These are phyloP conservation scores for Minunthozetes semirufus DNA, from an alignment of 2,888 invertebrate genomes.

Conservation along the genomic window DNA sequence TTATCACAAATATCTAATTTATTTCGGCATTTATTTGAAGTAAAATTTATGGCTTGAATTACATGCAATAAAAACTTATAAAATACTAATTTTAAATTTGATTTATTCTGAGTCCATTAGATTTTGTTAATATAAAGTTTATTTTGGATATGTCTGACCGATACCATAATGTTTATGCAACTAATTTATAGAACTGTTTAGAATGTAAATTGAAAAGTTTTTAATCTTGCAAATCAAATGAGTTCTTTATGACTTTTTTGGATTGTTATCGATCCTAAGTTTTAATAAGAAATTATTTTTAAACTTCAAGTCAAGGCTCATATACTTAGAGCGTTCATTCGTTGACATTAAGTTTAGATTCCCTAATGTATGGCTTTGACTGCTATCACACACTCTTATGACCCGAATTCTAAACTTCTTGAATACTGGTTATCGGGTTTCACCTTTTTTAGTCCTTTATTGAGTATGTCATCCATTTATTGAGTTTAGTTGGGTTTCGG, in stretches of 20 bases:
- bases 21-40: not conserved
- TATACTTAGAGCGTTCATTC: too few species aligned
- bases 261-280: not conserved
- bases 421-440: slow-evolving; percentile 3
- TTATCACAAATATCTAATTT: too few species aligned
- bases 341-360: not conserved
- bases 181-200: not conserved
- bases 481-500: not conserved
- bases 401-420: not conserved
- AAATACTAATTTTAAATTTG: not conserved
- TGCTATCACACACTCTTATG: not conserved
- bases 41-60: not conserved
- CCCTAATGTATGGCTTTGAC: not conserved
- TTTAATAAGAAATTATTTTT: not conserved
- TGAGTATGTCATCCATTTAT: not conserved
- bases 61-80: not conserved
- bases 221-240: not conserved
- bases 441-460: slow-evolving; percentile 6
- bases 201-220: not conserved
- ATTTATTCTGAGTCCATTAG: not conserved
- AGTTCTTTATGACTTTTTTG: not conserved
- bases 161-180: not conserved
- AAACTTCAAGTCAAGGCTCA: not conserved
- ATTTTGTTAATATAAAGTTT: too few species aligned
- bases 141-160: not conserved